Conservation (phyloP, 2,888 invertebrate genomes). For the Philopedon plagiatum region DNA sequence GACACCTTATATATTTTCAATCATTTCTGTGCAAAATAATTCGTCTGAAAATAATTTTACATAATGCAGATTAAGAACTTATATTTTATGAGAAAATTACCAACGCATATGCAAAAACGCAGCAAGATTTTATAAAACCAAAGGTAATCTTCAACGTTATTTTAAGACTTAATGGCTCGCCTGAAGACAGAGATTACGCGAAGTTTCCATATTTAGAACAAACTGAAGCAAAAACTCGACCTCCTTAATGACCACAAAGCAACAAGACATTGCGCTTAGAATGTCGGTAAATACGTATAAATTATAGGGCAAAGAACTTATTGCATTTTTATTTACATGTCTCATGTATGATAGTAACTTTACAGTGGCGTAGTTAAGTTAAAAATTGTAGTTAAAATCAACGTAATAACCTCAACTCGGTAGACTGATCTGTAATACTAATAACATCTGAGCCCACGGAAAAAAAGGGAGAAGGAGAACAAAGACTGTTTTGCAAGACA, state of each 20-base stretch:
- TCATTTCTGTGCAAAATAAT: no score
- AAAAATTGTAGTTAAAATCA: neutral
- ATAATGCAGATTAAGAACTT: no score
- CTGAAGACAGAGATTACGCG: constrained; percentile 5
- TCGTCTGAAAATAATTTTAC: no score
- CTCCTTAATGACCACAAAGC: neutral
- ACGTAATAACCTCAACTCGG: no score
- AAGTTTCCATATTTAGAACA: constrained; percentile 22
- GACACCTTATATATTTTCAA: no score
- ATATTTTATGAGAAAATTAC: neutral
- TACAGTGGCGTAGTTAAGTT: constrained; percentile 3
- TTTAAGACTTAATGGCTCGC: neutral
- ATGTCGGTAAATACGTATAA: neutral
- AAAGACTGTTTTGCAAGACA: no score
- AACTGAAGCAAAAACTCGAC: constrained; percentile 6
- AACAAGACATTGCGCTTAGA: neutral
- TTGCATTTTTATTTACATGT: constrained; percentile 17
- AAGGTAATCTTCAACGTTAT: neutral
- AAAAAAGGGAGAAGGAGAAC: no score
- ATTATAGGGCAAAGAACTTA: constrained; percentile 16
- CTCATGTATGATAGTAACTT: neutral
- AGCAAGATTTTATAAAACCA: neutral
- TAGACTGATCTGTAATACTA: no score
- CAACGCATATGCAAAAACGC: neutral
- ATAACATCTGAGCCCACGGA: no score